Conservation (phyloP, 1,140 invertebrate genomes). For the Diorhabda carinulata region DNA sequence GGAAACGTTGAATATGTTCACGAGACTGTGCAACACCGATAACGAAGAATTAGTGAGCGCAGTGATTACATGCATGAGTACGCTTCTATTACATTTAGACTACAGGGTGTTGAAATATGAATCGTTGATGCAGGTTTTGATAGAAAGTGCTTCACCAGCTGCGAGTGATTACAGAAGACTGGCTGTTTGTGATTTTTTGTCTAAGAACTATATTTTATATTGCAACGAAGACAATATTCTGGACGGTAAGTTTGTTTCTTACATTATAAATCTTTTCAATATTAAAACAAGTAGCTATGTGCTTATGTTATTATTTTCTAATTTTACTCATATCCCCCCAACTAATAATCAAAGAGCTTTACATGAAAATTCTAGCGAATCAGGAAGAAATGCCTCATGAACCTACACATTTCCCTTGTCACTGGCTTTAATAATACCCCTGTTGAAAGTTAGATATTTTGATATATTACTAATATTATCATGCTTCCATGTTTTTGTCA, state of each 20-base stretch:
- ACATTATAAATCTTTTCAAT: no score
- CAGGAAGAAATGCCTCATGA: no score
- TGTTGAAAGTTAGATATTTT: no score
- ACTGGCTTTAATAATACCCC: no score
- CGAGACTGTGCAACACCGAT: slow-evolving; percentile 30
- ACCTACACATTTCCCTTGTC: no score
- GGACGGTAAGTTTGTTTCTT: slow-evolving; percentile 25
- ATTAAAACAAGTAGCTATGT: no score
- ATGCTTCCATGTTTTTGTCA: no score
- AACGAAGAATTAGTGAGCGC: slow-evolving; percentile 35
- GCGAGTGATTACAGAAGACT: slow-evolving; percentile 29
- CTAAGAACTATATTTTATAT: slow-evolving; percentile 30
- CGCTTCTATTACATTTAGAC: slow-evolving; percentile 29
- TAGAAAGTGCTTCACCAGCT: slow-evolving; percentile 30
- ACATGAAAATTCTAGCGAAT: no score
- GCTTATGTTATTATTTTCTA: no score
- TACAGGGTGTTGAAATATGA: slow-evolving; percentile 29
- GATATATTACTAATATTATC: no score
- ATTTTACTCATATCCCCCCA: no score
- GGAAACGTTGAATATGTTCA: slow-evolving; percentile 29
- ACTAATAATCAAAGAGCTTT: no score
- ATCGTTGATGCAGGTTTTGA: slow-evolving; percentile 29
- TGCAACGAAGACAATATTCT: slow-evolving; percentile 28
- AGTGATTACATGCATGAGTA: slow-evolving; percentile 35
- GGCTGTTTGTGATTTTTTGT: slow-evolving; percentile 32